Evolutionary conservation across 2,888 invertebrate genomes (phyloP).

Genomic region (Idaea straminata): DNA sequence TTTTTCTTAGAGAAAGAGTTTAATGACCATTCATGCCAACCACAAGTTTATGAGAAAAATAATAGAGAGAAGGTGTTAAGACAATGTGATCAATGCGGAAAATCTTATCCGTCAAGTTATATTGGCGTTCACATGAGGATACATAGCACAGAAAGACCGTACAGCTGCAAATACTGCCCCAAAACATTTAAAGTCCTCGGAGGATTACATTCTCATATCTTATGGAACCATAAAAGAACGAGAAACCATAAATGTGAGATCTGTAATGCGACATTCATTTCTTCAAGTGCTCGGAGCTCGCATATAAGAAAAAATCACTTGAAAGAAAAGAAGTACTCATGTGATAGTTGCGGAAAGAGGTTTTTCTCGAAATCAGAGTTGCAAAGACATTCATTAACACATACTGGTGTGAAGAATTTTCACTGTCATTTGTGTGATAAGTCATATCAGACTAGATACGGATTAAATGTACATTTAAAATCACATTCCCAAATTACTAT

Average conservation of each 20-base stretch:
- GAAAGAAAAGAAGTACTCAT: constrained; percentile 72
- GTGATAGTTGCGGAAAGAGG: constrained; percentile 68
- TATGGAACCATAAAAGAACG: constrained; percentile 73
- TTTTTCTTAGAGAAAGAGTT: constrained; percentile 53
- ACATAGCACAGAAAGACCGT: constrained; percentile 61
- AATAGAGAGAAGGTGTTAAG: constrained; percentile 51
- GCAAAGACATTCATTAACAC: constrained; percentile 67
- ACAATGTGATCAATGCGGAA: constrained; percentile 75
- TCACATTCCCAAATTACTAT: constrained; percentile 57
- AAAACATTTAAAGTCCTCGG: constrained; percentile 74
- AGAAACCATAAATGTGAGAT: constrained; percentile 72
- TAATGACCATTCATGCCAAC: constrained; percentile 57
- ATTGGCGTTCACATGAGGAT: constrained; percentile 72
- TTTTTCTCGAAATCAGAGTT: constrained; percentile 73
- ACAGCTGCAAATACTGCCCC: constrained; percentile 71
- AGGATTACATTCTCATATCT: constrained; percentile 65
- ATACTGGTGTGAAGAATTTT: constrained; percentile 73
- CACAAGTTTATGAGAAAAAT: constrained; percentile 49
- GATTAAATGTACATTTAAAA: constrained; percentile 72
- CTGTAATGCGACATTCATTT: constrained; percentile 71
- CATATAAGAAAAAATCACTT: constrained; percentile 72
- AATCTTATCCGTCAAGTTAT: constrained; percentile 72
- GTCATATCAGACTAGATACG: constrained; percentile 73
- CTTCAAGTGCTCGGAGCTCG: constrained; percentile 67
- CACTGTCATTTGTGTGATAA: constrained; percentile 74